Evolutionary conservation across 92 coral and sea anemone species (phyloP), one percentile per base, ranked within the genome.

Genomic region (Scolanthus callimorphus): DNA sequence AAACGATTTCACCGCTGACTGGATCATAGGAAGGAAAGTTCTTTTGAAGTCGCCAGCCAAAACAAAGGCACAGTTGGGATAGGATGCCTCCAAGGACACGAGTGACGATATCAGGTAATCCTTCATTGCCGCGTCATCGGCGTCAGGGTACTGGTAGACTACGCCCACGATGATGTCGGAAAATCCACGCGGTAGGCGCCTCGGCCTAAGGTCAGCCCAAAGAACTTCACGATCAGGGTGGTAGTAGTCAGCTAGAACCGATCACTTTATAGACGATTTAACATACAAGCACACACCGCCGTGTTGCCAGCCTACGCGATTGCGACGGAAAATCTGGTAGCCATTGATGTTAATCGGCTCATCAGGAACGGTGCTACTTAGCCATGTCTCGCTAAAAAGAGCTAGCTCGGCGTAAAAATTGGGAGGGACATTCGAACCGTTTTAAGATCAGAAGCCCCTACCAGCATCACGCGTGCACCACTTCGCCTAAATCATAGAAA

Each of bases 161-260:
- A 65, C 81, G 49, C 71, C 77, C 46, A 67, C 76, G 28, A 67
- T 62, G 66, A 67, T 65, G 49, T 75, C 76, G 0, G 89, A 69
- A 24, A 82, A 82, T 29, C 78, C 83, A 29, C 89, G 52, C 27
- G 83, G 69, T 29, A 74, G 66, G 54, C 78, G 78, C 47, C 48
- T 67, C 1, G 82, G 82, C 49, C 74, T 70, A 37, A 68, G 41
- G 39, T 49, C 56, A 17, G 71, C 81, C 77, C 80, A 57, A 31
- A 73, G 43, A 29, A 67, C 81, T 73, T 73, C 76, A 60, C 57
- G 76, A 37, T 58, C 64, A 58, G 59, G 41, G 27, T 54, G 62
- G 39, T 80, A 38, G 24, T 53, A 29, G 20, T 72, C 70, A 13
- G 71, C 20, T n/a, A 78, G 31, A 56, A 70, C 47, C 51, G 56